phyloP scores from a whole-genome alignment of 2,797 vertebrate species.

The Prionace glauca region DNA sequence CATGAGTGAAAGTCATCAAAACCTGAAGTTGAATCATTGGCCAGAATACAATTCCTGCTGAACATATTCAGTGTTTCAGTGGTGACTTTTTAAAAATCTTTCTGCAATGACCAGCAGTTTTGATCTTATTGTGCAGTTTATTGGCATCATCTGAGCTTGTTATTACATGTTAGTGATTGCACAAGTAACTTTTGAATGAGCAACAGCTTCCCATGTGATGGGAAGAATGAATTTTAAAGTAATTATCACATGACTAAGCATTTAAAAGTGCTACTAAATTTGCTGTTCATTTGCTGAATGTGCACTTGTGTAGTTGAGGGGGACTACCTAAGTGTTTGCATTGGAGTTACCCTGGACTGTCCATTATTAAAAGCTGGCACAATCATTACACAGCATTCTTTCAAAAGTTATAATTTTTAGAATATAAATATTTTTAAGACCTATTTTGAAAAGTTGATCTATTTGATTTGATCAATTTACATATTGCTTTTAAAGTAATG shows the following conservation, averaged over 20 bases:
- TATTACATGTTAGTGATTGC: not conserved
- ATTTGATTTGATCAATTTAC: not conserved
- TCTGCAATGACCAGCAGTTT: not conserved
- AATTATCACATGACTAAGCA: not conserved
- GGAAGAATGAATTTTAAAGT: not conserved
- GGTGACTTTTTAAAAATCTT: not conserved
- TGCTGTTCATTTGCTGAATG: not conserved
- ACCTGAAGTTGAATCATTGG: not conserved
- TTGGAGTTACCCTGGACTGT: not conserved
- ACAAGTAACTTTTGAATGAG: not conserved
- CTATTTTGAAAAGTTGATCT: not conserved
- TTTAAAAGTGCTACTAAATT: not conserved
- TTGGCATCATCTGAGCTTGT: not conserved
- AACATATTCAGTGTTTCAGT: not conserved
- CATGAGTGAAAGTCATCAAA: slow-evolving; percentile 16
- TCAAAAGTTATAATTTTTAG: not conserved
- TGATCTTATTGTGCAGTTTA: not conserved
- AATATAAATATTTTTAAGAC: not conserved
- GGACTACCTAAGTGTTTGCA: not conserved
- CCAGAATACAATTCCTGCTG: not conserved
- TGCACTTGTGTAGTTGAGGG: not conserved
- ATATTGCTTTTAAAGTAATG: not conserved
- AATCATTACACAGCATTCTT: not conserved
- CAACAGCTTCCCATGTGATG: not conserved
- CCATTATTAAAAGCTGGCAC: not conserved